Evolutionary conservation across 2,113 vertebrate genomes (phyloP), one percentile per base, ranked within the genome.

Genomic region (Gymnobelideus leadbeateri): DNA sequence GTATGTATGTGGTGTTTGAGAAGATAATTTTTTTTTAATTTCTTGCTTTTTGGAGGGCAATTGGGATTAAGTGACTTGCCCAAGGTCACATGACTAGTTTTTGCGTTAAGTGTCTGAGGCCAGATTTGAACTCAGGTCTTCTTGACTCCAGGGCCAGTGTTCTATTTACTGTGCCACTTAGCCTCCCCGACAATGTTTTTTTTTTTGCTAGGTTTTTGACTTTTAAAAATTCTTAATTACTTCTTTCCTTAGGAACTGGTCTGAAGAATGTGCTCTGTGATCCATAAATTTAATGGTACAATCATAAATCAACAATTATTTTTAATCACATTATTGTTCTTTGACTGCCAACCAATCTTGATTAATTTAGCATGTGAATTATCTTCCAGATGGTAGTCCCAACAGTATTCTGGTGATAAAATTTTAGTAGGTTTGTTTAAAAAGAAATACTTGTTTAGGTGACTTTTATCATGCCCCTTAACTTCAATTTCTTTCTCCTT

Each of bases 351-450:
- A 89, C n/a, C 93, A 92, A 96, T 43, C 92, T 97, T 98, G 14
- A 97, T 54, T n/a, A 53, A 53, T 51, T 93, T 96, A 47, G 97
- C 97, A 19, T 95, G 90, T 5, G 10, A 0, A 52, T 90, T 94
- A 2, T 0, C 46, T 49, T 57, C 97, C 89, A 97, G 97, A n/a
- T 90, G 94, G 47, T 96, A 95, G 61, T 98, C 93, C 98, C 98
- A 98, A 1, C 93, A 97, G 54, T 98, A 98, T 95, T 98, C 98
- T 23, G 97, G 98, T 77, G 97, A 98, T 92, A 98, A 92, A 5
- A 98, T 23, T 57, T 97, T 98, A 57, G 95, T 95, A 2, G 97
- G 98, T 77, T 98, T 98, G 89, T 98, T 55, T 50, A 94, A 51
- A 43, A 98, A 95, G 57, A 97, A 97, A 37, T 98, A 98, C 91